Percentiles rank a stretch among this genome's conserved stretches.
Conservation (phyloP, 2,797 vertebrate species). For the Phrynocephalus forsythii region DNA sequence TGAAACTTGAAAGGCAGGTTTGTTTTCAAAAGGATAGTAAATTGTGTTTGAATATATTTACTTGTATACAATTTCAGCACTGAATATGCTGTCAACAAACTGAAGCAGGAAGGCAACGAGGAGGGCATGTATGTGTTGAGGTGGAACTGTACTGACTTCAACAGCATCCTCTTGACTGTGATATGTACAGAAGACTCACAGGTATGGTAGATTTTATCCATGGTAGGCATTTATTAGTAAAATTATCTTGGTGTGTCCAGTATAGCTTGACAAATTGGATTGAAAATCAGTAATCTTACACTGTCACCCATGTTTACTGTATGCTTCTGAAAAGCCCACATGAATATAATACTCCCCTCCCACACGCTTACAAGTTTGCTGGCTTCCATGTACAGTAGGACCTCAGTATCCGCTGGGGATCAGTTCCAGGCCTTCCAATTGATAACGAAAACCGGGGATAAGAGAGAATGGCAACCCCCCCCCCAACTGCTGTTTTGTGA, state of each 20-base stretch:
- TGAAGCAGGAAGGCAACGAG: conserved; percentile 93
- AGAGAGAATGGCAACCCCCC: too few species aligned
- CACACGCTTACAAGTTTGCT: not conserved
- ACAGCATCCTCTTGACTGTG: conserved; percentile 96
- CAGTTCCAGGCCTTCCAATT: too few species aligned
- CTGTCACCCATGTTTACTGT: not conserved
- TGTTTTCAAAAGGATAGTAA: not conserved
- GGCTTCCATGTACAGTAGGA: not conserved
- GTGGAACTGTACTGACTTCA: conserved; percentile 96
- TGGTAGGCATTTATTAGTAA: not conserved
- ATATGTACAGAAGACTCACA: conserved; percentile 86
- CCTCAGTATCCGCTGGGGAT: too few species aligned
- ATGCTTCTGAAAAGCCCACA: not conserved
- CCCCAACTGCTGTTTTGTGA: too few species aligned
- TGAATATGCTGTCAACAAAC: conserved; percentile 92
- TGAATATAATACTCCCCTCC: not conserved
- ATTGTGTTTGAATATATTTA: fast-evolving
- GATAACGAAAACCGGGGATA: too few species aligned
- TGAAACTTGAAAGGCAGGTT: fast-evolving
- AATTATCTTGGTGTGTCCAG: not conserved
- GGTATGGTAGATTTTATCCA: conserved; percentile 75
- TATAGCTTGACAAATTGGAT: not conserved
- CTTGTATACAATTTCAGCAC: conserved; percentile 80
- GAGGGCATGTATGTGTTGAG: conserved; percentile 92
- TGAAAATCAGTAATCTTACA: not conserved